These are phyloP conservation scores for Ochropleura leucogaster DNA, from an alignment of 2,888 invertebrate genomes.

Conservation along the genomic window DNA sequence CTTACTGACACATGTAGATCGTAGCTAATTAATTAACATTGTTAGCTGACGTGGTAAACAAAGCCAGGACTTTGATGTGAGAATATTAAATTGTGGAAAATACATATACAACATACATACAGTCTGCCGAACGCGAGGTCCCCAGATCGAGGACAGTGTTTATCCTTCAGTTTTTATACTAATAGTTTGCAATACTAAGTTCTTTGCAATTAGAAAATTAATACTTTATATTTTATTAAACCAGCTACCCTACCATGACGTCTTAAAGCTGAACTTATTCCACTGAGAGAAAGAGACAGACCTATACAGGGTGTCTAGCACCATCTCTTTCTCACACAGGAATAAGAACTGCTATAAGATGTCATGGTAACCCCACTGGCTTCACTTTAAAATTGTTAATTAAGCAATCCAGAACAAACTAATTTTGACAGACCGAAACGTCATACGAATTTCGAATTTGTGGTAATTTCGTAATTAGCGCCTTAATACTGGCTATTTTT, in stretches of 20 bases:
- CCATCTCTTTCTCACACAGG: too few species aligned
- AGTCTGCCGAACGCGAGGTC: neutral
- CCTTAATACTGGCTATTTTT: neutral
- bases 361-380: too few species aligned
- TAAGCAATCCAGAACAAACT: neutral
- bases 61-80: constrained; percentile 28
- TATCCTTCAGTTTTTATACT: neutral
- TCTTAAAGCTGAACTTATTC: too few species aligned
- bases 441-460: neutral
- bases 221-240: neutral
- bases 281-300: too few species aligned
- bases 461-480: neutral
- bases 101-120: too few species aligned
- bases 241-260: too few species aligned
- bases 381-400: too few species aligned
- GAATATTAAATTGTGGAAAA: constrained; percentile 14
- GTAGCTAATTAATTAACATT: constrained; percentile 29
- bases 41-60: constrained; percentile 33
- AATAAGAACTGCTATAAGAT: too few species aligned
- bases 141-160: too few species aligned
- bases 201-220: neutral
- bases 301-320: too few species aligned
- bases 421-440: neutral
- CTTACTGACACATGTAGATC: constrained; percentile 33
- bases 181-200: neutral